These are phyloP conservation scores for Sebastes diploproa DNA, from an alignment of 2,797 vertebrate genomes.

Conservation along the genomic window DNA sequence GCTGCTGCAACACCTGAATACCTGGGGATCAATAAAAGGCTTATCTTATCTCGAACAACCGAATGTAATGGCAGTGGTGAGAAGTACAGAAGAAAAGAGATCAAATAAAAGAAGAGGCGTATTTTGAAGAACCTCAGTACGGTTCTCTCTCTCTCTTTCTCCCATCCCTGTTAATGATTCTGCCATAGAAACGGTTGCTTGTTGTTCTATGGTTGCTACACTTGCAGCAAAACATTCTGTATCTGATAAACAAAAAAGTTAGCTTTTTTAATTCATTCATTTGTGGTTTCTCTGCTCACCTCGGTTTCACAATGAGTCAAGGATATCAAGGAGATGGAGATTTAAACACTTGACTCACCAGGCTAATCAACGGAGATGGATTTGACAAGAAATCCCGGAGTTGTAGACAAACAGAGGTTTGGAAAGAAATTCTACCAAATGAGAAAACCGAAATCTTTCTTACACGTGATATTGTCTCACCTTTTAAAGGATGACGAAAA, in stretches of 20 bases:
- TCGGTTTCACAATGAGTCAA: conserved; percentile 14
- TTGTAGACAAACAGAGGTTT: conserved; percentile 26
- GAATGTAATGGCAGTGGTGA: background rate
- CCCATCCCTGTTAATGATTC: background rate
- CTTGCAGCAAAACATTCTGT: conserved; percentile 17
- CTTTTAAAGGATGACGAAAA: background rate
- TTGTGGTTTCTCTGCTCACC: conserved; percentile 16
- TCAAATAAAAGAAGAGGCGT: conserved; percentile 19
- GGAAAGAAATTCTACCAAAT: background rate
- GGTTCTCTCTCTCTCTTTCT: background rate
- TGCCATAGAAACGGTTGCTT: background rate
- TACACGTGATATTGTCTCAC: background rate
- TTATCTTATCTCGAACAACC: background rate
- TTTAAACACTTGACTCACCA: conserved; percentile 16
- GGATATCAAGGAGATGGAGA: conserved; percentile 4
- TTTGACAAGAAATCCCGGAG: conserved; percentile 1
- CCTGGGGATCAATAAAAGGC: background rate
- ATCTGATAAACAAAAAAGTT: conserved; percentile 2
- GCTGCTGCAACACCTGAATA: background rate
- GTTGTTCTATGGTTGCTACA: conserved; percentile 44
- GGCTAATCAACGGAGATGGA: conserved; percentile 22
- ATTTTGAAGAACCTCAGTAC: background rate
- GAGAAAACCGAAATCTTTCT: background rate
- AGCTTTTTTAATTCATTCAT: background rate
- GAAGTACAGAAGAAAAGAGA: conserved; percentile 2